A percentile compares a stretch with the other conserved stretches of the same genome.
Evolutionary conservation across 2,888 invertebrate genomes (phyloP).

Genomic region (Glaucopsyche alexis): DNA sequence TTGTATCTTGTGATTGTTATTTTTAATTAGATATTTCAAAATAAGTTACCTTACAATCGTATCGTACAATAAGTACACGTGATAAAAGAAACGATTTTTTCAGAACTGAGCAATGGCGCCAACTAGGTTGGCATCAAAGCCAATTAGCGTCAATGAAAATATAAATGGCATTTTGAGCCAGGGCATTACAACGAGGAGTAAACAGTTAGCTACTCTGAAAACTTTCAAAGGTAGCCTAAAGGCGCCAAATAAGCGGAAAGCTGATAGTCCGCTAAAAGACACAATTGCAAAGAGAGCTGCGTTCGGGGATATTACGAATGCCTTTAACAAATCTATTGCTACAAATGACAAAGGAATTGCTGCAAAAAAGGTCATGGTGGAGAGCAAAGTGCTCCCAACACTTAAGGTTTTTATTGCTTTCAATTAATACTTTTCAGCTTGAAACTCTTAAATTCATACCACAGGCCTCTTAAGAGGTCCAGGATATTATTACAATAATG

Average conservation of each 20-base stretch:
- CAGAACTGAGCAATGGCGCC: slow-evolving; percentile 81
- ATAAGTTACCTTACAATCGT: neutral
- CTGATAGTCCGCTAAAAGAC: slow-evolving; percentile 88
- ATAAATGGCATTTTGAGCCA: slow-evolving; percentile 68
- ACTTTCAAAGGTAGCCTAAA: slow-evolving; percentile 68
- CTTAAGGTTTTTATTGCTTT: slow-evolving; percentile 60
- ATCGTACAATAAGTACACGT: slow-evolving; percentile 46
- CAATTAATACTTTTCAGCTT: slow-evolving; percentile 33
- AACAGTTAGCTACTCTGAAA: slow-evolving; percentile 76
- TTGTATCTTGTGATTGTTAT: neutral
- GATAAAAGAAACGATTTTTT: slow-evolving; percentile 53
- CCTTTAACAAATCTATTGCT: slow-evolving; percentile 68
- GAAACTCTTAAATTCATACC: slow-evolving; percentile 45
- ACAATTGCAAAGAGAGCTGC: slow-evolving; percentile 89
- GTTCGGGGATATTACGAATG: slow-evolving; percentile 92
- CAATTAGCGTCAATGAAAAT: slow-evolving; percentile 72
- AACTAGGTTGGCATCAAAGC: slow-evolving; percentile 77
- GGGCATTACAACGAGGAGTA: slow-evolving; percentile 82
- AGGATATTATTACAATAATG: neutral
- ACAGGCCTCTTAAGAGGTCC: neutral
- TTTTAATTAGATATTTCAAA: neutral
- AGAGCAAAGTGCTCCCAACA: slow-evolving; percentile 71
- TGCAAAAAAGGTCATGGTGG: slow-evolving; percentile 75
- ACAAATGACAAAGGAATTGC: slow-evolving; percentile 61
- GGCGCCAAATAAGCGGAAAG: slow-evolving; percentile 87